These are phyloP conservation scores for Synodontis membranacea DNA, from an alignment of 2,113 vertebrate genomes.

Conservation along the genomic window DNA sequence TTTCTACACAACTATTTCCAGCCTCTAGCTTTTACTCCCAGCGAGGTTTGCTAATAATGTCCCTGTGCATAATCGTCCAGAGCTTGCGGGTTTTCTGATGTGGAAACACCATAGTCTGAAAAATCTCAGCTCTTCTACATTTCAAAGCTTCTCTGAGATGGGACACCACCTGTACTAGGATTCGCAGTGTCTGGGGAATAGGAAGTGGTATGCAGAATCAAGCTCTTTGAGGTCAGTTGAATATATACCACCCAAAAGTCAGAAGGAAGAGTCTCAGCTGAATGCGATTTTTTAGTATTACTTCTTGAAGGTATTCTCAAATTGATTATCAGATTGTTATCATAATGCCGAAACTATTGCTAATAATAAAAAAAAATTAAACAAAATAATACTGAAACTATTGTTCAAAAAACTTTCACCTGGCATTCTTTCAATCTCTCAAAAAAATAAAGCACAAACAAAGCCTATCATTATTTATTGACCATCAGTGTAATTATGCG, in stretches of 20 bases:
- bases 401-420: not conserved
- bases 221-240: not conserved
- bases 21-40: not conserved
- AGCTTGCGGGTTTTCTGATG: not conserved
- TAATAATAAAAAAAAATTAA: too few species aligned
- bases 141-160: slow-evolving; percentile 14
- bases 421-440: not conserved
- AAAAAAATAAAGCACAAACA: too few species aligned
- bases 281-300: not conserved
- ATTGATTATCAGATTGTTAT: too few species aligned
- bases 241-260: not conserved
- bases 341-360: not conserved
- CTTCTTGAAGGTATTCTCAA: not conserved
- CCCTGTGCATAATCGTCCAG: not conserved
- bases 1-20: not conserved
- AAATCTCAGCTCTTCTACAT: slow-evolving; percentile 6
- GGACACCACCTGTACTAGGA: slow-evolving; percentile 9
- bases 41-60: not conserved
- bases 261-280: too few species aligned
- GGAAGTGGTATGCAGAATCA: not conserved
- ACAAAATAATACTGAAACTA: not conserved
- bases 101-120: not conserved
- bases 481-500: not conserved
- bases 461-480: not conserved
- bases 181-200: slow-evolving; percentile 4